These are phyloP conservation scores for Colossoma macropomum DNA, from an alignment of 2,113 vertebrate species.

Conservation along the genomic window DNA sequence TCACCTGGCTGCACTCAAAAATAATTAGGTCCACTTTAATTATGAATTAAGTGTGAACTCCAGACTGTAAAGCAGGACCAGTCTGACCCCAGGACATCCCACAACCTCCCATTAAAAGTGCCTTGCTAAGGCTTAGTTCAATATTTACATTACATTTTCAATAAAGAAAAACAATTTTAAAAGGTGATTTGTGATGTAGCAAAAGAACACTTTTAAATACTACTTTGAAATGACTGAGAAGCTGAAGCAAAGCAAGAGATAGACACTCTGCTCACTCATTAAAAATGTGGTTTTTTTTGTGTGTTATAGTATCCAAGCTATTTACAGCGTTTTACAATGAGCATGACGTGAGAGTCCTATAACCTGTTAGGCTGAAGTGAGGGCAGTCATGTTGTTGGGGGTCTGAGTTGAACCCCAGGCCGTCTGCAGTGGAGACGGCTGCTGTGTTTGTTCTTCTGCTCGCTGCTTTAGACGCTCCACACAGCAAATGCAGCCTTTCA, in stretches of 20 bases:
- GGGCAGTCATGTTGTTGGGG: slow-evolving; percentile 23
- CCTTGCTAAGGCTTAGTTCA: slow-evolving; percentile 6
- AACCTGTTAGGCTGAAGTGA: slow-evolving; percentile 4
- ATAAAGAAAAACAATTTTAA: slow-evolving; percentile 20
- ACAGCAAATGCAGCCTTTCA: slow-evolving; percentile 32
- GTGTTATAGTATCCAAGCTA: slow-evolving; percentile 45
- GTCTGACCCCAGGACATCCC: neutral
- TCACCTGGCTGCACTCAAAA: too few species aligned
- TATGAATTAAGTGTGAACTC: neutral
- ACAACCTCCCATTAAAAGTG: neutral
- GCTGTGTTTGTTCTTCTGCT: slow-evolving; percentile 15
- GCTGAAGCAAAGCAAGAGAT: slow-evolving; percentile 13
- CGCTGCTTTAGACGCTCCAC: slow-evolving; percentile 12
- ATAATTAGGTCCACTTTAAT: neutral
- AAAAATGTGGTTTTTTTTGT: slow-evolving; percentile 1
- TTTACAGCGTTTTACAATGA: slow-evolving; percentile 46
- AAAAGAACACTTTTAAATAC: neutral
- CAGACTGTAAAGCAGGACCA: slow-evolving; percentile 5
- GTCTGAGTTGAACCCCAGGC: slow-evolving; percentile 5
- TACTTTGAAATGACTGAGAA: slow-evolving; percentile 22
- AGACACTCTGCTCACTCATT: neutral
- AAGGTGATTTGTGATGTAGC: neutral
- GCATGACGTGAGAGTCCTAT: slow-evolving; percentile 20
- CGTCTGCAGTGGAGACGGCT: neutral
- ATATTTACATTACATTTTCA: slow-evolving; percentile 28